Evolutionary conservation across 92 coral and sea anemone genomes (phyloP).

Genomic region (Isaurus tuberculatus): DNA sequence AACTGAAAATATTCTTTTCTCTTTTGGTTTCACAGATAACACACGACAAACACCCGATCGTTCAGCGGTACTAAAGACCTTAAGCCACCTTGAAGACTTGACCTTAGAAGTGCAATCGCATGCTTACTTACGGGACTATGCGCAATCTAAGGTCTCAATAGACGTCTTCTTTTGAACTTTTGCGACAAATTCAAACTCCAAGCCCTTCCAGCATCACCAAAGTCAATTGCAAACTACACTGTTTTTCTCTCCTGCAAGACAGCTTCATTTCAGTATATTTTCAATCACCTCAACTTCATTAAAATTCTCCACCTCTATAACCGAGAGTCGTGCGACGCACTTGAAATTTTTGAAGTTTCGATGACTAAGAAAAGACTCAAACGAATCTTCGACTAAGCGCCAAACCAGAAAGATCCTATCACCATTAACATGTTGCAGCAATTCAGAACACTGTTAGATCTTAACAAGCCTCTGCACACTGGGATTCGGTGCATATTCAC

Average conservation of each 20-base stretch:
- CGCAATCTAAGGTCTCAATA: conserved; percentile 42
- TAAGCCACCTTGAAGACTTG: conserved; percentile 1
- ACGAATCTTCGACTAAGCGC: conserved; percentile 25
- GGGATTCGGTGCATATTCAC: conserved; percentile 32
- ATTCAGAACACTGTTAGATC: no score
- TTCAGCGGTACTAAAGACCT: background rate
- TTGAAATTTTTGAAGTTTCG: conserved; percentile 16
- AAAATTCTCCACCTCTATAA: conserved; percentile 41
- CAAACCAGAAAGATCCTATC: conserved; percentile 33
- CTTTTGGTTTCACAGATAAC: no score
- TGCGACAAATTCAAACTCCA: background rate
- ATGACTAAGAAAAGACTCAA: conserved; percentile 51
- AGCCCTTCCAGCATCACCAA: conserved; percentile 44
- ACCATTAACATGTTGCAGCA: no score
- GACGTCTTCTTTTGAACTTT: conserved; percentile 24
- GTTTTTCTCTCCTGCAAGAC: no score
- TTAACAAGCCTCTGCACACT: conserved; percentile 13
- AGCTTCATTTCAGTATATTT: conserved; percentile 41
- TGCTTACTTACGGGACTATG: conserved; percentile 45
- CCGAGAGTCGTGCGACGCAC: background rate
- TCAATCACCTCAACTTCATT: conserved; percentile 41
- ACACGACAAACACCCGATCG: no score
- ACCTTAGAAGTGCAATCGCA: conserved; percentile 31
- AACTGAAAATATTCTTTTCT: background rate
- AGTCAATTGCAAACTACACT: conserved; percentile 17